These are phyloP conservation scores for Phytoseiulus persimilis DNA, from an alignment of 2,888 invertebrate genomes.

Conservation along the genomic window DNA sequence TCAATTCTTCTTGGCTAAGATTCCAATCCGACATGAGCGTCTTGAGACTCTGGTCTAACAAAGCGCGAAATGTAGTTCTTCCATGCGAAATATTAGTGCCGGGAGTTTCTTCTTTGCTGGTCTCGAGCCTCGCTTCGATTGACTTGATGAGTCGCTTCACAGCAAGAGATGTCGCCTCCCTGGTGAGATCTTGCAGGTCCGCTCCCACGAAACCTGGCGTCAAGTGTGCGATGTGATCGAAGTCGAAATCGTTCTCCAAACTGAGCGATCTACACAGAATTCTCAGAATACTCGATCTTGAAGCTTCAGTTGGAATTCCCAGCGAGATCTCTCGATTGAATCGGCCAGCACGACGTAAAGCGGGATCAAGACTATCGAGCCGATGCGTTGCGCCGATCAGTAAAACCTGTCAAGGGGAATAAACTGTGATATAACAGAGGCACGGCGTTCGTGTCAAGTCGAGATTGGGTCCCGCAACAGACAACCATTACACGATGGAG, in stretches of 20 bases:
- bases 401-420: slow-evolving; percentile 59
- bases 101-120: background rate
- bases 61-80: background rate
- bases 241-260: slow-evolving; percentile 63
- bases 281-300: slow-evolving; percentile 67
- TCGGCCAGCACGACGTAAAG: slow-evolving; percentile 77
- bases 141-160: slow-evolving; percentile 59
- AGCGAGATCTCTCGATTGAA: slow-evolving; percentile 87
- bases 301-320: slow-evolving; percentile 79
- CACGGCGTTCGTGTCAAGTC: slow-evolving; percentile 14
- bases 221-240: slow-evolving; percentile 64
- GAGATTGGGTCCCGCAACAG: background rate
- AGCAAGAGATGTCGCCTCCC: slow-evolving; percentile 79
- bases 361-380: slow-evolving; percentile 83
- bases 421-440: slow-evolving; percentile 44
- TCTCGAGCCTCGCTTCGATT: slow-evolving; percentile 18
- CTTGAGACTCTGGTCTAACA: slow-evolving; percentile 33
- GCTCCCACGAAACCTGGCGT: slow-evolving; percentile 96
- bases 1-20: slow-evolving; percentile 40
- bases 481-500: slow-evolving; percentile 39
- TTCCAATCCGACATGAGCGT: slow-evolving; percentile 41
- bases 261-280: slow-evolving; percentile 64
- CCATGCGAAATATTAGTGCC: background rate
- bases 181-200: slow-evolving; percentile 73
- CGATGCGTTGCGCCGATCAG: slow-evolving; percentile 93